phyloP scores from a whole-genome alignment of 2,888 invertebrate species.

The Hirtodrosophila duncani region DNA sequence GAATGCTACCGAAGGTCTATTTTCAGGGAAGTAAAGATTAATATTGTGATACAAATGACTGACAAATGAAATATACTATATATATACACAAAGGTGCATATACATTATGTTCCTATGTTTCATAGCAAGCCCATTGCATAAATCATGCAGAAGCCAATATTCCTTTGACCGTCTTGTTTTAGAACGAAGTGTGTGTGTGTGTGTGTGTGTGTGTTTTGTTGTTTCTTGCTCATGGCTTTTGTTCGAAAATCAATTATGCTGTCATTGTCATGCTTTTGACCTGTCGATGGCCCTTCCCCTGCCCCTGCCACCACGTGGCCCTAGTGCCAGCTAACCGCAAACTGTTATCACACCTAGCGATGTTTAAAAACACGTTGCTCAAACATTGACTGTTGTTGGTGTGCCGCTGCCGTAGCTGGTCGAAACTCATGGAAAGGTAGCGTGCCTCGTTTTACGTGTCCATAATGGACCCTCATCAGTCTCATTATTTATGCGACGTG shows the following conservation, averaged over 20 bases:
- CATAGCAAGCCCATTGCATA: too few relatives aligned
- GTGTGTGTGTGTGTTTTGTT: slow-evolving; percentile 10
- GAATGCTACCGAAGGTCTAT: too few relatives aligned
- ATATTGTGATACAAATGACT: too few relatives aligned
- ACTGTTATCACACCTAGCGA: slow-evolving; percentile 68
- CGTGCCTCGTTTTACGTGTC: slow-evolving; percentile 57
- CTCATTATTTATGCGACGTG: slow-evolving; percentile 74
- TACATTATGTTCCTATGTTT: too few relatives aligned
- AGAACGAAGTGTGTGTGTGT: not conserved
- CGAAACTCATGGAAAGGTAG: too few relatives aligned
- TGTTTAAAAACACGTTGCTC: slow-evolving; percentile 71
- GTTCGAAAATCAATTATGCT: slow-evolving; percentile 74
- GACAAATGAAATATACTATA: too few relatives aligned
- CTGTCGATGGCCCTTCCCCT: slow-evolving; percentile 14
- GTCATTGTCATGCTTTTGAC: slow-evolving; percentile 73
- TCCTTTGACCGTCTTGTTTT: slow-evolving; percentile 11
- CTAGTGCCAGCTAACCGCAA: slow-evolving; percentile 43
- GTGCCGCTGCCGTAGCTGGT: too few relatives aligned
- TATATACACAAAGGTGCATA: too few relatives aligned
- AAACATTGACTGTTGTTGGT: slow-evolving; percentile 73
- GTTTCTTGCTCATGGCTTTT: slow-evolving; percentile 62
- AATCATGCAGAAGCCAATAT: too few relatives aligned
- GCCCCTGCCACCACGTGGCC: not conserved
- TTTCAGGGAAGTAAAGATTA: too few relatives aligned
- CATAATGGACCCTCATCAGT: slow-evolving; percentile 75